A percentile compares a stretch with the other conserved stretches of the same genome.
Evolutionary conservation across 2,797 vertebrate species (phyloP).

Genomic region (Garrulus glandarius): DNA sequence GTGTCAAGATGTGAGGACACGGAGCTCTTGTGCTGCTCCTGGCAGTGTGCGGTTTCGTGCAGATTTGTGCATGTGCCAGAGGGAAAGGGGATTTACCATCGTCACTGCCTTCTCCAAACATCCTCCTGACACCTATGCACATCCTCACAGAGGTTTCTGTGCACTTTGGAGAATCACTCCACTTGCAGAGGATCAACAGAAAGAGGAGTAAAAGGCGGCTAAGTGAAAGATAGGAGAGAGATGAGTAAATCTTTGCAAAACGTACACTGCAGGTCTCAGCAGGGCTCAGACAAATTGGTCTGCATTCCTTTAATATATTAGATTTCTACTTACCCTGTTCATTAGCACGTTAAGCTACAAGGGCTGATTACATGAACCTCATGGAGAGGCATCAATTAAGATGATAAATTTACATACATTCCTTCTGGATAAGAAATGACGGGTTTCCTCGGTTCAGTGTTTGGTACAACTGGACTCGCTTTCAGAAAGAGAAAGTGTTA

Average conservation of each 20-base stretch:
- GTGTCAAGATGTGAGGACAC: accelerated
- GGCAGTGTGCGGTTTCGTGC: accelerated
- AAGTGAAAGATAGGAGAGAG: neutral
- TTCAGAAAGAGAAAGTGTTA: slow-evolving; percentile 19
- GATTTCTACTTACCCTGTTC: slow-evolving; percentile 28
- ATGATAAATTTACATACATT: slow-evolving; percentile 30
- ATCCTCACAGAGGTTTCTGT: neutral
- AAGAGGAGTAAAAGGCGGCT: neutral
- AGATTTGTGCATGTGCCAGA: neutral
- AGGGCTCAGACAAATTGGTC: slow-evolving; percentile 49
- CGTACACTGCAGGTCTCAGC: slow-evolving; percentile 4
- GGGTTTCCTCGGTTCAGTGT: neutral
- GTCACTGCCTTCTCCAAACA: neutral
- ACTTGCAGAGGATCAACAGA: neutral
- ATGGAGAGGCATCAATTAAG: slow-evolving; percentile 47
- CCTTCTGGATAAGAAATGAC: slow-evolving; percentile 2
- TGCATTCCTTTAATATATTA: slow-evolving; percentile 40
- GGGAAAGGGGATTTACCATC: neutral
- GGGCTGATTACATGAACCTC: slow-evolving; percentile 43
- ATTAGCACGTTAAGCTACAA: slow-evolving; percentile 44
- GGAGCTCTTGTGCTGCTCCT: neutral
- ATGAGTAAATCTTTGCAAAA: slow-evolving; percentile 10
- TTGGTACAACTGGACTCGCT: slow-evolving; percentile 16
- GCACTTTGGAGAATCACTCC: neutral
- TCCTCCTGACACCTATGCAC: neutral